These are phyloP conservation scores for Hypsibius dujardini DNA, from an alignment of 1,140 invertebrate species.

Conservation along the genomic window DNA sequence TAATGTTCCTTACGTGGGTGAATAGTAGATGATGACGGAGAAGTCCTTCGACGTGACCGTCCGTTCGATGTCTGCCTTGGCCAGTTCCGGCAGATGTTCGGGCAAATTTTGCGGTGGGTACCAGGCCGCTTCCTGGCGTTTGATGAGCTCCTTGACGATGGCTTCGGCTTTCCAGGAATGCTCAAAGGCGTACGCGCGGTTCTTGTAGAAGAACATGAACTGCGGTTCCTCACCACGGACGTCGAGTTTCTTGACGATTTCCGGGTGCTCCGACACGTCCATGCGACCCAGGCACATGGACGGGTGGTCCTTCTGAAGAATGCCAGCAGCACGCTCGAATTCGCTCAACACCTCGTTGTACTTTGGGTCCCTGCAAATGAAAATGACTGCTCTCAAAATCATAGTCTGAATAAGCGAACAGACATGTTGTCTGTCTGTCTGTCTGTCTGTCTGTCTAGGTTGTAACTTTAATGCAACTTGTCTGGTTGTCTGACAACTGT, in stretches of 20 bases:
- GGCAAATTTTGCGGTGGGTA: conserved; percentile 16
- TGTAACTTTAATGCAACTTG: too few species aligned
- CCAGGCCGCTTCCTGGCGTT: conserved; percentile 10
- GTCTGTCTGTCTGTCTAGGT: too few species aligned
- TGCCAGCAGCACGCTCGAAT: background rate
- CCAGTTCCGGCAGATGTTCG: background rate
- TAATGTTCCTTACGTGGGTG: conserved; percentile 6
- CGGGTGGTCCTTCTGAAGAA: conserved; percentile 3
- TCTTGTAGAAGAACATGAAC: conserved; percentile 17
- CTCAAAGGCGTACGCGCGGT: conserved; percentile 7
- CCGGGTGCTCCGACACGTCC: conserved; percentile 10
- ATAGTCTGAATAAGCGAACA: too few species aligned
- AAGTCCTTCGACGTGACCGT: background rate
- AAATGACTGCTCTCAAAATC: too few species aligned
- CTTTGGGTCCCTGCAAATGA: conserved; percentile 2
- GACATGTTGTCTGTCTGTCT: too few species aligned
- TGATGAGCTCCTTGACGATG: conserved; percentile 14
- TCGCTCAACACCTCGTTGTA: background rate
- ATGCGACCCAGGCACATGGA: conserved; percentile 12
- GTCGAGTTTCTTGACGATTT: conserved; percentile 10
- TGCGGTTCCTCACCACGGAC: conserved; percentile 10
- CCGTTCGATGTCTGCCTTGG: background rate
- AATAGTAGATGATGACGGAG: background rate
- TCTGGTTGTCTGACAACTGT: too few species aligned
- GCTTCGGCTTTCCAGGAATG: conserved; percentile 12